Evolutionary conservation across 2,888 invertebrate genomes (phyloP).

Genomic region (Chorisops tibialis): DNA sequence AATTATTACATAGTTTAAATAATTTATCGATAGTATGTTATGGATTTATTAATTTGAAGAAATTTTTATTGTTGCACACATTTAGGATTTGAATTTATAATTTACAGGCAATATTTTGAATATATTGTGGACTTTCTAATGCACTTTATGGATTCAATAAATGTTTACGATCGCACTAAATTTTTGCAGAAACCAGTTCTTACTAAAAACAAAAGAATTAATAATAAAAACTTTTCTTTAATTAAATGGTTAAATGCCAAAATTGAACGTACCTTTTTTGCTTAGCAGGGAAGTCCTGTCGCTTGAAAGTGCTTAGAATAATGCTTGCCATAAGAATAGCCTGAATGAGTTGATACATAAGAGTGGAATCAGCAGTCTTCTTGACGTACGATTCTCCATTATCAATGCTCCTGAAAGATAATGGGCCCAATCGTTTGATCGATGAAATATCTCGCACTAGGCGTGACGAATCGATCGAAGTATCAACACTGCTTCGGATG

Average conservation of each 20-base stretch:
- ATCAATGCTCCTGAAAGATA: neutral
- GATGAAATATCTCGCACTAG: neutral
- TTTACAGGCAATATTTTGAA: neutral
- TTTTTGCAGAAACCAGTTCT: slow-evolving; percentile 4
- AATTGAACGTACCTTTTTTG: slow-evolving; percentile 8
- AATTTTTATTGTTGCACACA: slow-evolving; percentile 25
- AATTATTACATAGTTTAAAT: no score
- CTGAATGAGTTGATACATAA: neutral
- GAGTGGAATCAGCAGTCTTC: neutral
- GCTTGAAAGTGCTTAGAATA: neutral
- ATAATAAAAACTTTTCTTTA: neutral
- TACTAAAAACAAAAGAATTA: neutral
- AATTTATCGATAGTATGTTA: no score
- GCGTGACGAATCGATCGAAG: neutral
- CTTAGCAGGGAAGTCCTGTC: neutral
- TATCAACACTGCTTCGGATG: neutral
- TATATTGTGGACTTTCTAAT: neutral
- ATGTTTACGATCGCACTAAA: neutral
- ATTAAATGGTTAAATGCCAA: neutral
- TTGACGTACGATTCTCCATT: neutral
- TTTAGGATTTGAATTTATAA: slow-evolving; percentile 1
- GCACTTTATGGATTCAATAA: neutral
- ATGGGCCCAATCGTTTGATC: neutral
- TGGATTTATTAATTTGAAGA: no score
- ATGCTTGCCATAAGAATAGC: neutral